A percentile compares a stretch with the other conserved stretches of the same genome.
Conservation (phyloP, 2,888 invertebrate species). For the Xestia xanthographa region DNA sequence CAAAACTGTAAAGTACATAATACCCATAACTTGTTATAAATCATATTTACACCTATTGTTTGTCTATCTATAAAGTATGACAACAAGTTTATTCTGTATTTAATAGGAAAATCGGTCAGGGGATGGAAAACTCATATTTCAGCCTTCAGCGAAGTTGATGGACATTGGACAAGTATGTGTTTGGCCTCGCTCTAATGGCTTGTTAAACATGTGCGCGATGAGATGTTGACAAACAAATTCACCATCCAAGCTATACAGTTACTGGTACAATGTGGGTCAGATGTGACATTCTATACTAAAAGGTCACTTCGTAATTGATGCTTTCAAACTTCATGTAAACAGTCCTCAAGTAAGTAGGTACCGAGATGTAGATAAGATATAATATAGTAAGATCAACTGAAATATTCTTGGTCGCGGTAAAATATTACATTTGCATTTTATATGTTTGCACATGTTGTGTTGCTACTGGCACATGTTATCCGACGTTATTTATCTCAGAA, state of each 20-base stretch:
- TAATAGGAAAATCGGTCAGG: constrained; percentile 56
- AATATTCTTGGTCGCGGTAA: constrained; percentile 34
- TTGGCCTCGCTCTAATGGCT: constrained; percentile 84
- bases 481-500: constrained; percentile 36
- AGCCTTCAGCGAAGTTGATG: constrained; percentile 52
- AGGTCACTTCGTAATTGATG: constrained; percentile 51
- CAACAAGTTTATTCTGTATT: constrained; percentile 41
- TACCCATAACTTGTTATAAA: constrained; percentile 24
- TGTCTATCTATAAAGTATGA: constrained; percentile 43
- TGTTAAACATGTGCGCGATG: constrained; percentile 79
- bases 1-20: constrained; percentile 20
- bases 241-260: constrained; percentile 71
- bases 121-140: constrained; percentile 60
- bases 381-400: constrained; percentile 23
- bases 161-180: constrained; percentile 59
- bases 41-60: constrained; percentile 38
- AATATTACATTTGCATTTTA: constrained; percentile 62
- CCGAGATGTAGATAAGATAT: constrained; percentile 34
- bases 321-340: constrained; percentile 47
- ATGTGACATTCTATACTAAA: constrained; percentile 55
- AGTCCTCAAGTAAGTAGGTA: constrained; percentile 22
- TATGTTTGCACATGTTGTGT: constrained; percentile 47
- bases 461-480: constrained; percentile 60
- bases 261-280: constrained; percentile 72
- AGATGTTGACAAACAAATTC: constrained; percentile 78